Evolutionary conservation across 2,797 vertebrate species (phyloP).

Genomic region (Tympanoctomys barrerae): DNA sequence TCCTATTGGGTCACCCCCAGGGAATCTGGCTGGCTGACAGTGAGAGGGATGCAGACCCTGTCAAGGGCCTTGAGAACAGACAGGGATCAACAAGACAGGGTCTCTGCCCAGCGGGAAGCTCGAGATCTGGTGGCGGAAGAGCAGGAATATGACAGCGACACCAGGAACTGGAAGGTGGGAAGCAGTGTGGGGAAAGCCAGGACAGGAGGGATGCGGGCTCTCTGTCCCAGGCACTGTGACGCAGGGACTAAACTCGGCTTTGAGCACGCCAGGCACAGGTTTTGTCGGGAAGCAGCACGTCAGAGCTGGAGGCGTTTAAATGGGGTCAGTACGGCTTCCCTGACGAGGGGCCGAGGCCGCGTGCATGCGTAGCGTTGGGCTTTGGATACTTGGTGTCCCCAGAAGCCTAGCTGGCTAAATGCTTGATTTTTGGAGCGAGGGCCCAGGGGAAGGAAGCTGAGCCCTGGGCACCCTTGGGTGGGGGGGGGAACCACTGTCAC

Average conservation of each 20-base stretch:
- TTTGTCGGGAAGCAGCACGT: neutral
- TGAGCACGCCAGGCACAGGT: neutral
- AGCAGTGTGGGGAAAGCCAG: accelerated
- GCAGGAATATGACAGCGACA: neutral
- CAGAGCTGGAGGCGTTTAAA: neutral
- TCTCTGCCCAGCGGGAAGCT: neutral
- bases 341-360: neutral
- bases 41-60: no score
- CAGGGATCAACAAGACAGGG: neutral
- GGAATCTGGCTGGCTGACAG: accelerated
- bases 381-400: no score
- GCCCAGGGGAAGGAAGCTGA: no score
- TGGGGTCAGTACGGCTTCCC: accelerated
- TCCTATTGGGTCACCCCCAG: accelerated
- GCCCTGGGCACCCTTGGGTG: no score
- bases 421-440: neutral
- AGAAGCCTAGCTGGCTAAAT: neutral
- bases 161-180: accelerated
- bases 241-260: no score
- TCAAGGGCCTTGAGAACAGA: accelerated
- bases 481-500: no score
- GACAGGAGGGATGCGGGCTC: accelerated
- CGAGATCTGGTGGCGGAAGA: no score
- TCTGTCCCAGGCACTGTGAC: neutral
- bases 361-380: accelerated